Evolutionary conservation across 2,113 vertebrate genomes (phyloP).

Genomic region (Pelecanus crispus): DNA sequence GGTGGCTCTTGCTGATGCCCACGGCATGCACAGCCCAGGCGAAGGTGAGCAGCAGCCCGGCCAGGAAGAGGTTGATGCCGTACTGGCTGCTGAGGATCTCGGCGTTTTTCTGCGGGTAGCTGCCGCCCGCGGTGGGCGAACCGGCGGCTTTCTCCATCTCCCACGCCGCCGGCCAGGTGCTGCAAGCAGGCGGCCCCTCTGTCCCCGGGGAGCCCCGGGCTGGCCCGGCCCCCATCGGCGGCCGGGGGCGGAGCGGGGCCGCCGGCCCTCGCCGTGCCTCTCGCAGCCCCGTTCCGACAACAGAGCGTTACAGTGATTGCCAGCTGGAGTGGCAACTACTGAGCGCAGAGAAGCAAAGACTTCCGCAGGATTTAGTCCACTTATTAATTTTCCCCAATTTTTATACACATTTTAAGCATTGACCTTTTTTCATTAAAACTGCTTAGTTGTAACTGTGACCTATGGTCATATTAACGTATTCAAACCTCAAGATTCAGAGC

Average conservation of each 20-base stretch:
- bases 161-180: not conserved
- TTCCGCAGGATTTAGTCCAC: not conserved
- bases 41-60: slow-evolving; percentile 88
- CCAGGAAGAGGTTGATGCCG: slow-evolving; percentile 88
- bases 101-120: slow-evolving; percentile 86
- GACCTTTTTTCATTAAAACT: not conserved
- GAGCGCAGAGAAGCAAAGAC: not conserved
- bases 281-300: not conserved
- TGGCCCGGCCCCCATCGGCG: not conserved
- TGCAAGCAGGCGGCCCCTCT: not conserved
- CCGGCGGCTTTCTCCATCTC: slow-evolving; percentile 18
- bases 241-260: not conserved
- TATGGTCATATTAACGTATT: accelerated
- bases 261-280: not conserved
- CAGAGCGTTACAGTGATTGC: accelerated
- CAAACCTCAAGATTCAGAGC: not conserved
- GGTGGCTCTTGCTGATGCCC: slow-evolving; percentile 78
- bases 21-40: slow-evolving; percentile 82
- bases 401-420: not conserved
- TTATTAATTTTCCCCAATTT: not conserved
- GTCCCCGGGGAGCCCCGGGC: not conserved
- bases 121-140: not conserved
- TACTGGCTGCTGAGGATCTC: slow-evolving; percentile 93
- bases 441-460: not conserved
- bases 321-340: not conserved